Evolutionary conservation across 2,888 invertebrate genomes (phyloP), one percentile per base, ranked within the genome.

Genomic region (Neoaliturus tenellus): DNA sequence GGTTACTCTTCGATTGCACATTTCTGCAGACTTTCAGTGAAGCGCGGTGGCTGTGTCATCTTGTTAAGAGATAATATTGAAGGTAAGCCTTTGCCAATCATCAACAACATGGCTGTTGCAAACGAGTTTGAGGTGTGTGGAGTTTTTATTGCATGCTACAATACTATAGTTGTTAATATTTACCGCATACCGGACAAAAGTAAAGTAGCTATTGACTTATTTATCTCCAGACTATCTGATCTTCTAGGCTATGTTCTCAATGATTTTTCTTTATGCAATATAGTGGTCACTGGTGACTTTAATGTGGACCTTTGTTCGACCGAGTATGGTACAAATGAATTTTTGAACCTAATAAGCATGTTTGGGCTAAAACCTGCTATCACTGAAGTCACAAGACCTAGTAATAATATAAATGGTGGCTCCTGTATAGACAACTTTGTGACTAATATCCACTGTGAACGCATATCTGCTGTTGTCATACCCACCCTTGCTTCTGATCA

Each of bases 311-410:
- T 51, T 51, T 23, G 17, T 51, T 51, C 51, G 5, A 14, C 5
- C 5, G 51, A 51, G n/a, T 51, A 20, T 23, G 23, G 5, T 14
- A 23, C 17, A 8, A 20, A 4, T 67, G 20, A 20, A 17, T 17
- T 17, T 25, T n/a, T n/a, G n/a, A n/a, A n/a, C n/a, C 69, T 67
- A 8, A 67, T n/a, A n/a, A 67, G 69, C 69, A 25, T 67, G 69
- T 67, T 67, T 67, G 28, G 69, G 4, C 69, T 67, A 4, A 6
- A 67, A 5, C 69, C 69, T 67, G 69, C 69, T 67, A 67, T 67
- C 5, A 8, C 28, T 4, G 69, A 23, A 67, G 5, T 67, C 35
- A 25, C 69, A 25, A 67, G 69, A 67, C 69, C 69, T 31, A 17
- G 69, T 67, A 10, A 31, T 67, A 67, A 67, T 67, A 12, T 25